Evolutionary conservation across 2,888 invertebrate genomes (phyloP), one percentile per base, ranked within the genome.

Genomic region (Archips xylosteana): DNA sequence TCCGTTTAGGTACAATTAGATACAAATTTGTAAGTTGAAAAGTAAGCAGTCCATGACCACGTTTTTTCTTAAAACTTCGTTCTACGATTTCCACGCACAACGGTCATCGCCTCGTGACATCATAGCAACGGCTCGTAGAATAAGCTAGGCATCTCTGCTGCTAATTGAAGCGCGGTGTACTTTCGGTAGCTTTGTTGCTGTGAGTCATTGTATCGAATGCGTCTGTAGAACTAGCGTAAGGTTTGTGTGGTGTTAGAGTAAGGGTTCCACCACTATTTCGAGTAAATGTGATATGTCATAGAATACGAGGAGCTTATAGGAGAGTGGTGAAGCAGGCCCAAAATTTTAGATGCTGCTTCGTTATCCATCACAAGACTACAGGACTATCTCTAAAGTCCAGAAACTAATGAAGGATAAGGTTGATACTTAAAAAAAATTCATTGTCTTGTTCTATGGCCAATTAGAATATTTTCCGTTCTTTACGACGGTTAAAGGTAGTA

Each of bases 21-120:
- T 12, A 45, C 45, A 1, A 45, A 45, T 45, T 12, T 39, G 39
- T 39, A 45, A 54, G 5, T 42, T 42, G 10, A 62, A 63, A 70
- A 51, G 57, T 57, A 51, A 15, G 47, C 32, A 23, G 62, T 34
- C 47, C 8, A n/a, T 60, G 60, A 36, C 34, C 60, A 47, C 32
- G 34, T 65, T 51, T 63, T 65, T 49, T 15, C 54, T n/a, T 2
- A 65, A 13, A 32, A n/a, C 65, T 34, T 64, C 49, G 23, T 60
- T 45, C 71, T 49, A 49, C 60, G 42, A 42, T 57, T 45, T 70
- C 47, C 23, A 54, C 42, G 51, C 57, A 42, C 59, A 45, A n/a
- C 70, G 76, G 77, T 78, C 79, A 81, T 76, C 78, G 76, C 70
- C 76, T 71, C 75, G 82, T 90, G 89, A 90, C 88, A 89, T 90